A percentile compares a stretch with the other conserved stretches of the same genome.
Evolutionary conservation across 2,888 invertebrate species (phyloP).

Genomic region (Catocala sponsa): DNA sequence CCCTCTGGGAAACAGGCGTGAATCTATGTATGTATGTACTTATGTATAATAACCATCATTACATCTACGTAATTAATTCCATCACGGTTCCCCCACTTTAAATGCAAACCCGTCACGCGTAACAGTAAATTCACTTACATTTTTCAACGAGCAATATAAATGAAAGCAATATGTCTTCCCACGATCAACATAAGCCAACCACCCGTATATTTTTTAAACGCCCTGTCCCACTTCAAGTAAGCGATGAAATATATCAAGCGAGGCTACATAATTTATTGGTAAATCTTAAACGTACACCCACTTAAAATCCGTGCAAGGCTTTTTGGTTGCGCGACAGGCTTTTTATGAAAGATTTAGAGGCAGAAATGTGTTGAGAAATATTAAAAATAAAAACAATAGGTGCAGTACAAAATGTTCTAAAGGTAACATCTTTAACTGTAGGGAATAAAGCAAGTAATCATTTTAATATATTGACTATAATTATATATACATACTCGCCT

Average conservation of each 20-base stretch:
- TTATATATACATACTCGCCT: too few relatives aligned
- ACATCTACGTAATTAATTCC: background rate
- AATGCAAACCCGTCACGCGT: conserved; percentile 19
- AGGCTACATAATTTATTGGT: conserved; percentile 40
- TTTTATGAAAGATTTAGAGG: conserved; percentile 20
- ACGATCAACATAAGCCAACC: conserved; percentile 41
- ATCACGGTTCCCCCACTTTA: background rate
- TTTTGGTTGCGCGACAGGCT: conserved; percentile 1
- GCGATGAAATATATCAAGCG: conserved; percentile 47
- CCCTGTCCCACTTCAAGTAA: conserved; percentile 29
- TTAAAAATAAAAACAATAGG: background rate
- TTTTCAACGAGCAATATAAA: conserved; percentile 45
- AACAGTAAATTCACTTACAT: conserved; percentile 48
- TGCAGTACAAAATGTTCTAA: too few relatives aligned
- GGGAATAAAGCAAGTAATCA: too few relatives aligned
- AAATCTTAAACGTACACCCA: conserved; percentile 31
- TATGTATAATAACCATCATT: too few relatives aligned
- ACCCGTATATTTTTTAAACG: conserved; percentile 44
- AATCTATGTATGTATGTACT: too few relatives aligned
- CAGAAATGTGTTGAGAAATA: background rate
- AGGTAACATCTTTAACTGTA: too few relatives aligned
- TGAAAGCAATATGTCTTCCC: conserved; percentile 50
- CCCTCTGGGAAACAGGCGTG: too few relatives aligned
- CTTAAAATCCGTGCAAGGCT: conserved; percentile 18
- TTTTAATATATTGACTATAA: too few relatives aligned